Conservation (phyloP, 2,888 invertebrate species). For the Pyrrhosoma nymphula region DNA sequence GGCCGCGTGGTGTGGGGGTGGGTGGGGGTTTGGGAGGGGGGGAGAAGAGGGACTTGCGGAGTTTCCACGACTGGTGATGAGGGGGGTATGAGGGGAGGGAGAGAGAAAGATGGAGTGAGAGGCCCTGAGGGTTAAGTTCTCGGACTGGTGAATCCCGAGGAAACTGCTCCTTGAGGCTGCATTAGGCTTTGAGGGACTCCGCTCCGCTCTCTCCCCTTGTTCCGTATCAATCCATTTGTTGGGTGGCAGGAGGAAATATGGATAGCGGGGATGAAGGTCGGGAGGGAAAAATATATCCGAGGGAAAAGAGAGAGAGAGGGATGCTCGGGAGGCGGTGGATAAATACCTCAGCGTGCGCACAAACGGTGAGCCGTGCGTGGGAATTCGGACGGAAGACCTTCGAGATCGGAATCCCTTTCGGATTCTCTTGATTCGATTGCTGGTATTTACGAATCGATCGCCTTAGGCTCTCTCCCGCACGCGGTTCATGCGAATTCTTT, state of each 20-base stretch:
- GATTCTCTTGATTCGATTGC: background rate
- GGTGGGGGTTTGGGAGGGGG: too few relatives aligned
- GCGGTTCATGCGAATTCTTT: background rate
- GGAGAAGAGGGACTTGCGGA: background rate
- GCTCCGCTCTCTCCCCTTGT: background rate
- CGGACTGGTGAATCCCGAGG: background rate
- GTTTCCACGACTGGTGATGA: background rate
- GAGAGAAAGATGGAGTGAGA: background rate
- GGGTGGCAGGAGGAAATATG: background rate
- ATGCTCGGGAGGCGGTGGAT: background rate
- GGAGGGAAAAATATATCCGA: background rate
- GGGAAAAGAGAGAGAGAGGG: background rate
- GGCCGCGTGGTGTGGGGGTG: too few relatives aligned
- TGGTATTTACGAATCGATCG: background rate
- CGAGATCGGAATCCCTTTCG: background rate
- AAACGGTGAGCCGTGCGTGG: background rate
- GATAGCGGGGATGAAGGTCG: too few relatives aligned
- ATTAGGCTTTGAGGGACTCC: conserved; percentile 44
- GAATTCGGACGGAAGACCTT: background rate
- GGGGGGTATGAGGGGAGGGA: background rate
- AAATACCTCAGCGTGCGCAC: background rate
- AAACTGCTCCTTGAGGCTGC: conserved; percentile 43
- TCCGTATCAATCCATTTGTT: conserved; percentile 24
- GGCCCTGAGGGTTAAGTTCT: background rate
- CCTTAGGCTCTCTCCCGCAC: background rate